These are phyloP conservation scores for Sarcophaga peregrina DNA, from an alignment of 1,140 invertebrate species.

Conservation along the genomic window DNA sequence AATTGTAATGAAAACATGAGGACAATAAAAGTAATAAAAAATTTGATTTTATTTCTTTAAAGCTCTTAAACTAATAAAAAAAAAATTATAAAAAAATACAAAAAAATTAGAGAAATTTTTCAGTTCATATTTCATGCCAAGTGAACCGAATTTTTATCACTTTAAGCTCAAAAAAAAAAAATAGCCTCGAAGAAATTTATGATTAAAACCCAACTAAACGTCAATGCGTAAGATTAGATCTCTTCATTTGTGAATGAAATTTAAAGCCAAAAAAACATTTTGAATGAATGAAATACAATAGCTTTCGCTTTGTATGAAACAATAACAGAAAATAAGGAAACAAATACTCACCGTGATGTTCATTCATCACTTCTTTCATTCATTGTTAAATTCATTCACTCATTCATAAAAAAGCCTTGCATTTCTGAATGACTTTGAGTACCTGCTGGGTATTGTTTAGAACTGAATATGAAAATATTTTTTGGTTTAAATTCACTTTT, in stretches of 20 bases:
- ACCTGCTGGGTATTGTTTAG: neutral
- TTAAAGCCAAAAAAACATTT: neutral
- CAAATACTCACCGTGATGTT: neutral
- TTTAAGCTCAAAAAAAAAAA: neutral
- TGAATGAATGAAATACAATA: constrained; percentile 2
- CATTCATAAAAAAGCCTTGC: neutral
- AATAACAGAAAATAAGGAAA: neutral
- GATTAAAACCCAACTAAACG: too few relatives aligned
- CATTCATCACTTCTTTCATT: neutral
- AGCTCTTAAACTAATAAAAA: neutral
- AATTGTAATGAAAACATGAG: neutral
- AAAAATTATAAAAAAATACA: neutral
- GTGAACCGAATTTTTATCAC: neutral
- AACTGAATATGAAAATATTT: neutral
- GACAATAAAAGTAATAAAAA: neutral
- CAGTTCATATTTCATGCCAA: neutral
- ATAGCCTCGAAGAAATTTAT: too few relatives aligned
- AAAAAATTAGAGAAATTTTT: neutral
- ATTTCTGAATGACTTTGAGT: neutral
- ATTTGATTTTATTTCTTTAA: constrained; percentile 9
- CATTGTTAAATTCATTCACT: neutral
- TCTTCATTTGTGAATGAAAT: neutral
- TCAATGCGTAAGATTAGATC: neutral
- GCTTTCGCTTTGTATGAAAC: neutral
- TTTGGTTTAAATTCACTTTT: neutral